phyloP scores from a whole-genome alignment of 2,888 invertebrate species.

The Ischnura elegans region DNA sequence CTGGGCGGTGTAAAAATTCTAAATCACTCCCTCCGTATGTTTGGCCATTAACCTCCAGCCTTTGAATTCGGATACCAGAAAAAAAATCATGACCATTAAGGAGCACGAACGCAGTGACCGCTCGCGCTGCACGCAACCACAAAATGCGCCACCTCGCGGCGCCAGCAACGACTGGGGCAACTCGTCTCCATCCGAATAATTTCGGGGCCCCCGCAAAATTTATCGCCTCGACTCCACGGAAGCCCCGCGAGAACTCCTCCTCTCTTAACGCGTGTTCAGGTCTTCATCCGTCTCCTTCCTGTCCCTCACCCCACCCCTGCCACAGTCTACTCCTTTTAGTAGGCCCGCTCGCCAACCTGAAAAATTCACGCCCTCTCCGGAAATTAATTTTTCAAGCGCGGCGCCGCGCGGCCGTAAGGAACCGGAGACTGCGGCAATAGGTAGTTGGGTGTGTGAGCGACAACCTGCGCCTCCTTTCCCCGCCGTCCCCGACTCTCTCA shows the following conservation, averaged over 20 bases:
- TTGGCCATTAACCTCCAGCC: neutral
- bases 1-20: neutral
- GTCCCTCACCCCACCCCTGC: neutral
- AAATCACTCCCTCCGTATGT: neutral
- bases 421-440: neutral
- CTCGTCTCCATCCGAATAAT: neutral
- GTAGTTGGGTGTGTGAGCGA: slow-evolving; percentile 24
- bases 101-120: neutral
- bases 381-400: slow-evolving; percentile 61
- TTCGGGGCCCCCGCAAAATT: neutral
- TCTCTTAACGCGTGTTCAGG: neutral
- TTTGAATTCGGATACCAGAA: neutral
- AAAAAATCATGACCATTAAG: neutral
- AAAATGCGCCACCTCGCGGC: neutral
- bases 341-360: slow-evolving; percentile 25
- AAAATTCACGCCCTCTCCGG: slow-evolving; percentile 51
- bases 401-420: neutral
- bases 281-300: slow-evolving; percentile 24
- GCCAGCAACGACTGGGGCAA: neutral
- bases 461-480: neutral
- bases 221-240: neutral
- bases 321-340: neutral
- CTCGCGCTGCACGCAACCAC: neutral
- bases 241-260: neutral
- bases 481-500: neutral